Percentiles rank a stretch among this genome's conserved stretches.
Evolutionary conservation across 2,797 vertebrate genomes (phyloP).

Genomic region (Neosalanx taihuensis): DNA sequence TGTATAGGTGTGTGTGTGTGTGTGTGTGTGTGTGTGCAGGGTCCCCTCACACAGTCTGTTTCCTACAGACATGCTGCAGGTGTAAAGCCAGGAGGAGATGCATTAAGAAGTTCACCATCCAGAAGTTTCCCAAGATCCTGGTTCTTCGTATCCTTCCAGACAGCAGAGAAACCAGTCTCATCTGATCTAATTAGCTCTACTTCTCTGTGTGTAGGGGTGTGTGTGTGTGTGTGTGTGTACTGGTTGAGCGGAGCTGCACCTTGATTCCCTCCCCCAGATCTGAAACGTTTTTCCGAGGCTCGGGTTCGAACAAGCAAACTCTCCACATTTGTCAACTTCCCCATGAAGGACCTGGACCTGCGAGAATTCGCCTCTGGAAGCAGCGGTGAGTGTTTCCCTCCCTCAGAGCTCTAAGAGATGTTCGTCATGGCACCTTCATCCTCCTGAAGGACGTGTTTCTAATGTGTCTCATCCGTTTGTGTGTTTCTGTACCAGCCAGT

Average conservation of each 20-base stretch:
- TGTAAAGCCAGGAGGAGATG: slow-evolving; percentile 93
- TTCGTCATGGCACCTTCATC: background rate
- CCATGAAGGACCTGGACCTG: slow-evolving; percentile 92
- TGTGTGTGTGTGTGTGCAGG: background rate
- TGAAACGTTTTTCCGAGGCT: slow-evolving; percentile 96
- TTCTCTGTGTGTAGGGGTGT: background rate
- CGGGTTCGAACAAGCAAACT: slow-evolving; percentile 94
- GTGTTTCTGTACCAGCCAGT: slow-evolving; percentile 58
- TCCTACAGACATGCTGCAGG: slow-evolving; percentile 86
- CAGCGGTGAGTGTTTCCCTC: slow-evolving; percentile 83
- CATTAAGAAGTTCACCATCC: slow-evolving; percentile 96
- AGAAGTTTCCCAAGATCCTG: slow-evolving; percentile 96
- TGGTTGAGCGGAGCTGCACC: slow-evolving; percentile 22
- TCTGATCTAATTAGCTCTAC: background rate
- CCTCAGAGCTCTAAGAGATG: background rate
- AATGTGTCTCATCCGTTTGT: background rate
- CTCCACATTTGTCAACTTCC: slow-evolving; percentile 94
- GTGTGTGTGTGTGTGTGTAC: slow-evolving; percentile 8
- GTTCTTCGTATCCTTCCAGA: slow-evolving; percentile 92
- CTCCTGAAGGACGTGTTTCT: background rate
- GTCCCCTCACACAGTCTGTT: slow-evolving; percentile 15
- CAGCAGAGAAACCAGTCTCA: background rate
- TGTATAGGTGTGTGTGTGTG: background rate
- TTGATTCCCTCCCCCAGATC: slow-evolving; percentile 77
- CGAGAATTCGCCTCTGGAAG: slow-evolving; percentile 90